Evolutionary conservation across 2,113 vertebrate genomes (phyloP), one percentile per base, ranked within the genome.

Genomic region (Girardinichthys multiradiatus): DNA sequence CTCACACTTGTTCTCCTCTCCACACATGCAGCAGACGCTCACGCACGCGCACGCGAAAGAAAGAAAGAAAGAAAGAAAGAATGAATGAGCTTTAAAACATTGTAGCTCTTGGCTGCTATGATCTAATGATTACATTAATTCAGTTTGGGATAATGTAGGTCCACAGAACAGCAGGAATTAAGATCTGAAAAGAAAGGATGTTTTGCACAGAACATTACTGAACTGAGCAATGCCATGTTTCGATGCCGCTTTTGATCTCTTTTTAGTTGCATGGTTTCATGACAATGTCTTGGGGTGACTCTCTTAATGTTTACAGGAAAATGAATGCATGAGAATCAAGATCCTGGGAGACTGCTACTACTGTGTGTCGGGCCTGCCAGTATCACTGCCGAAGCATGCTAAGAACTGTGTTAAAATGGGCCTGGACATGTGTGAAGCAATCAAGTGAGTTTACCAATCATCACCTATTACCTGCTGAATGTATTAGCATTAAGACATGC

Each of bases 391-490:
- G 0, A 97, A 94, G 45, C 98, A 99, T 0, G 98, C 98, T 81
- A 97, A 96, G 88, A 99, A 99, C 92, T 99, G 98, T 8, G 98
- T 99, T 54, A 98, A 99, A 93, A 99, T 99, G 98, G 98, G 98
- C 21, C 95, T 99, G 9, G 98, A 99, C 91, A 99, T 99, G 94
- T 99, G 98, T 51, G 97, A 99, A 90, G 97, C 98, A 65, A 99
- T 99, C 70, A 99, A 99, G 98, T 99, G 93, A 91, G 98, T 96
- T 61, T 2, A 35, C 21, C 19, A 37, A 8, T 31, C 9, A 26
- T 35, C 58, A 15, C 24, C 11, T 27, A 17, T 54, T 1, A 45
- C 17, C 9, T 31, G 29, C 6, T n/a, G 29, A 24, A 28, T 11
- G 26, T n/a, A n/a, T n/a, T 24, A 54, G 24, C 48, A 54, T 42